These are phyloP conservation scores for Steatornis caripensis DNA, from an alignment of 2,113 vertebrate species.

Conservation along the genomic window DNA sequence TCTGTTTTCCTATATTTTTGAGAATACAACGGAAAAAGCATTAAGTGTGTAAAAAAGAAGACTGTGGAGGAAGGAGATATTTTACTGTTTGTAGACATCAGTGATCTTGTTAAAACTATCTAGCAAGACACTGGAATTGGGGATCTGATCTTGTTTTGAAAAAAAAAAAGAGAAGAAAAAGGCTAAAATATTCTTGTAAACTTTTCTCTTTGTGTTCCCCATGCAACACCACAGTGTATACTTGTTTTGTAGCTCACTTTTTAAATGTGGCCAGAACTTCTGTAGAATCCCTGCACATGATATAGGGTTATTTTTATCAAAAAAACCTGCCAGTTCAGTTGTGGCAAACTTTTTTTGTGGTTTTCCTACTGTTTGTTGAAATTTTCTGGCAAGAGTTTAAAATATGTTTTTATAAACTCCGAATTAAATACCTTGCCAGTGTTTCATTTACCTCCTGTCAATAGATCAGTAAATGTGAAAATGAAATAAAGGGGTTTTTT, in stretches of 20 bases:
- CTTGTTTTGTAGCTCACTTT: background rate
- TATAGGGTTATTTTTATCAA: background rate
- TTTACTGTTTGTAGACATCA: background rate
- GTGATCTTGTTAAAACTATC: background rate
- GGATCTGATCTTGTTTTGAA: background rate
- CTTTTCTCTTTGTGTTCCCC: background rate
- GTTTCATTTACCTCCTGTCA: background rate
- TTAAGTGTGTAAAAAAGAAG: background rate
- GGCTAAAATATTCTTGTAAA: background rate
- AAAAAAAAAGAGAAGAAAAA: background rate
- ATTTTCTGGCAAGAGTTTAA: background rate
- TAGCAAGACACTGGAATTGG: background rate
- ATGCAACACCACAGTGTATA: fast-evolving
- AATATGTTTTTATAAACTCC: background rate
- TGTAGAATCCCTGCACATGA: background rate
- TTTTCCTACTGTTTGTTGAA: background rate
- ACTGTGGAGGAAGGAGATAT: background rate
- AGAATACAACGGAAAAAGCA: background rate
- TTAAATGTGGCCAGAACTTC: background rate
- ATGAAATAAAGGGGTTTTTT: background rate
- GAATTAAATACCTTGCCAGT: background rate
- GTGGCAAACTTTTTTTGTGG: background rate
- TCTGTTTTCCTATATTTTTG: background rate
- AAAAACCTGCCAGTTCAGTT: background rate
- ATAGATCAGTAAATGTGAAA: background rate